Percentiles rank a stretch among this genome's conserved stretches.
Evolutionary conservation across 2,113 vertebrate species (phyloP).

Genomic region (Etia nguti): DNA sequence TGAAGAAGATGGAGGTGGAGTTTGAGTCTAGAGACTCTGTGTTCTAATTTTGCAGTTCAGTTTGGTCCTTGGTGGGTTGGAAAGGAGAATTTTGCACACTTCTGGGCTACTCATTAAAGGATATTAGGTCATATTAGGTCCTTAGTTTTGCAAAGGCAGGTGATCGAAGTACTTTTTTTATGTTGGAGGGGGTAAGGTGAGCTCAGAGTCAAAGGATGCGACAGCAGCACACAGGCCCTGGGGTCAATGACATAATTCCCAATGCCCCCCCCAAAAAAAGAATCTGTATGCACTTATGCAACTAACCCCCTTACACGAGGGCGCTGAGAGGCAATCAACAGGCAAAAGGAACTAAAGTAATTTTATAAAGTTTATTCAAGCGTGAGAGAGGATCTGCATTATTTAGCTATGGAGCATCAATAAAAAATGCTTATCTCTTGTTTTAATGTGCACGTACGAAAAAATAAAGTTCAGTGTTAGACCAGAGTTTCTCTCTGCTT

Average conservation of each 20-base stretch:
- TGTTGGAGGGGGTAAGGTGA: not conserved
- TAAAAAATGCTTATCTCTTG: slow-evolving; percentile 22
- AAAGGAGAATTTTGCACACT: not conserved
- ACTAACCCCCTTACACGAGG: slow-evolving; percentile 15
- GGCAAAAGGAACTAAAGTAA: slow-evolving; percentile 15
- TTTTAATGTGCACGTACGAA: not conserved
- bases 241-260: slow-evolving; percentile 47
- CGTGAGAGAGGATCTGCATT: slow-evolving; percentile 42
- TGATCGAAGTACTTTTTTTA: not conserved
- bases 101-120: not conserved
- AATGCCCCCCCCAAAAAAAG: not conserved
- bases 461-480: not conserved
- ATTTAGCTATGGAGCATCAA: slow-evolving; percentile 52
- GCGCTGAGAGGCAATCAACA: slow-evolving; percentile 7
- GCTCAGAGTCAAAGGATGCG: not conserved
- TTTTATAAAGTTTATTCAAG: slow-evolving; percentile 34
- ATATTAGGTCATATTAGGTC: not conserved
- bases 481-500: not conserved
- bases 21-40: slow-evolving; percentile 16
- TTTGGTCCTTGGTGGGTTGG: not conserved
- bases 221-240: not conserved
- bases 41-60: slow-evolving; percentile 38
- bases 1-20: slow-evolving; percentile 3
- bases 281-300: slow-evolving; percentile 42
- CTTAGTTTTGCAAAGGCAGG: not conserved